phyloP scores from a whole-genome alignment of 2,113 vertebrate genomes.

The Eptesicus fuscus region DNA sequence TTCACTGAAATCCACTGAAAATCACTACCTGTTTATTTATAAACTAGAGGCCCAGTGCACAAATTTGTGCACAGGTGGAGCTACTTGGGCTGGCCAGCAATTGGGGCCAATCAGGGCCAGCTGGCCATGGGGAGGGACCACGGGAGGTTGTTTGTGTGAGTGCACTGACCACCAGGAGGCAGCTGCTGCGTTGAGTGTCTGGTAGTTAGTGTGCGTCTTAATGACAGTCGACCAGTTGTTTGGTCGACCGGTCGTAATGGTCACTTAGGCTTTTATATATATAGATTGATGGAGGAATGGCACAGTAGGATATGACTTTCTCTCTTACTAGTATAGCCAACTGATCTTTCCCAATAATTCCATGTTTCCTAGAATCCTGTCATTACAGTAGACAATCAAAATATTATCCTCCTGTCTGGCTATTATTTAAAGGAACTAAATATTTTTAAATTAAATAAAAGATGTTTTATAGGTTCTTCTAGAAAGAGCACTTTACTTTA shows the following conservation, averaged over 20 bases:
- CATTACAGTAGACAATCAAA: not conserved
- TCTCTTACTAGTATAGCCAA: not conserved
- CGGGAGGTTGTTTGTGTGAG: too few species aligned
- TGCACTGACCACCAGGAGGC: too few species aligned
- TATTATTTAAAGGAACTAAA: not conserved
- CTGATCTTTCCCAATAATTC: conserved; percentile 33
- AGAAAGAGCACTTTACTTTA: not conserved
- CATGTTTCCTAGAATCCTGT: not conserved
- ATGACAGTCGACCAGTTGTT: too few species aligned
- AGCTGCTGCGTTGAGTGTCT: too few species aligned
- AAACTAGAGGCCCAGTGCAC: not conserved
- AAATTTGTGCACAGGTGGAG: too few species aligned
- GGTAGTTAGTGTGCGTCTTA: too few species aligned
- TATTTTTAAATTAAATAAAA: not conserved
- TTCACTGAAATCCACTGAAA: not conserved
- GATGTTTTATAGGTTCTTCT: not conserved
- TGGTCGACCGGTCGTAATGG: too few species aligned
- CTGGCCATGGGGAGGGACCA: too few species aligned
- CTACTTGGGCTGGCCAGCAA: too few species aligned
- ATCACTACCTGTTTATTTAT: not conserved
- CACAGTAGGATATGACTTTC: conserved; percentile 28
- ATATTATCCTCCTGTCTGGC: not conserved
- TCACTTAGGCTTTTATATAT: not conserved
- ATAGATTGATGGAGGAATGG: not conserved
- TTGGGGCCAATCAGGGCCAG: too few species aligned